Conservation (phyloP, 2,113 vertebrate species). For the Fulica atra region DNA sequence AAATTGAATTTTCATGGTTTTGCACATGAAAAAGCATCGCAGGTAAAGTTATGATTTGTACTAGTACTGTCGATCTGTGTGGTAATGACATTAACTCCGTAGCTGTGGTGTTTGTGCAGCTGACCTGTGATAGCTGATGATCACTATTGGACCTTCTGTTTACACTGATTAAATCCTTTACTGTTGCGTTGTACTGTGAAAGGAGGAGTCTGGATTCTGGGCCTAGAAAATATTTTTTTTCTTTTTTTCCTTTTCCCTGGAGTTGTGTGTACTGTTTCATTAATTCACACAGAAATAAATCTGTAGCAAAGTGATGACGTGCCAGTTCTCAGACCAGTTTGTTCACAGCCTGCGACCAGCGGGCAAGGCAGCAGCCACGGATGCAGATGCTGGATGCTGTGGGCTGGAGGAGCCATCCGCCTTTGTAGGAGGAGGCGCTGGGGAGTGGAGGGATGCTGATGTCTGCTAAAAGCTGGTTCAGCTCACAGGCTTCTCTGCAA, state of each 20-base stretch:
- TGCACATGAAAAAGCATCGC: slow-evolving; percentile 37
- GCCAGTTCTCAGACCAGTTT: not conserved
- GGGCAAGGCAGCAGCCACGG: not conserved
- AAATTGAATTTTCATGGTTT: slow-evolving; percentile 40
- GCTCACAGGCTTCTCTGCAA: not conserved
- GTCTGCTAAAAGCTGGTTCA: not conserved
- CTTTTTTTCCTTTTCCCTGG: not conserved
- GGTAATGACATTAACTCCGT: slow-evolving; percentile 41
- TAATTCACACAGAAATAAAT: slow-evolving; percentile 39
- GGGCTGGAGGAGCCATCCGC: not conserved
- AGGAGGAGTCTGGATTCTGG: slow-evolving; percentile 54
- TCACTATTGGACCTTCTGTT: slow-evolving; percentile 61
- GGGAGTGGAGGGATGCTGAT: not conserved
- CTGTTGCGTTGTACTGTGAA: slow-evolving; percentile 56
- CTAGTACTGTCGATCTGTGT: slow-evolving; percentile 31
- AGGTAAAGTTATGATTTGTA: slow-evolving; percentile 48
- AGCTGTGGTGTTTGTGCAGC: slow-evolving; percentile 62
- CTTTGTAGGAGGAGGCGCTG: not conserved
- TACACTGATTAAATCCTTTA: slow-evolving; percentile 66
- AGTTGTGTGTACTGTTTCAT: slow-evolving; percentile 43
- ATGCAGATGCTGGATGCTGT: rapidly evolving
- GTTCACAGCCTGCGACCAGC: not conserved
- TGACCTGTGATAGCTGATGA: slow-evolving; percentile 63
- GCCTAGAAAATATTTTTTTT: slow-evolving; percentile 16
- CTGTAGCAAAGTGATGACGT: not conserved